Evolutionary conservation across 2,797 vertebrate species (phyloP).

Genomic region (Megalops cyprinoides): DNA sequence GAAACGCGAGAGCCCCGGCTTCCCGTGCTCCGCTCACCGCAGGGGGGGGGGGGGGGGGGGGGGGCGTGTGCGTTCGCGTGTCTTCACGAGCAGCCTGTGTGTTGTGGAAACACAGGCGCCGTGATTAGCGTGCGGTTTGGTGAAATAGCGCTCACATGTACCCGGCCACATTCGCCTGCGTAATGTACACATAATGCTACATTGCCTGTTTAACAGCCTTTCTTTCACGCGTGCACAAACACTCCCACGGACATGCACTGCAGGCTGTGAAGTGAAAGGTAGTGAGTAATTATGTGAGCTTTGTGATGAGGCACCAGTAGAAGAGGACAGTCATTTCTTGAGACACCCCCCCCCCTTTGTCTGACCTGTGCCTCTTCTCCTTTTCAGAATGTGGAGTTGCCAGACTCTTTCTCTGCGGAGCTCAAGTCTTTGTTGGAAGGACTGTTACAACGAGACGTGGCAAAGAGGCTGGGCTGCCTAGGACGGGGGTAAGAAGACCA

Average conservation of each 20-base stretch:
- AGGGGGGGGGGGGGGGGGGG: no score
- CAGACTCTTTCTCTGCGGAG: constrained; percentile 89
- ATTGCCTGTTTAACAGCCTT: no score
- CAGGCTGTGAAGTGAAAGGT: neutral
- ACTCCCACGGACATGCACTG: neutral
- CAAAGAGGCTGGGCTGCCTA: constrained; percentile 89
- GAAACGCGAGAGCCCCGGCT: no score
- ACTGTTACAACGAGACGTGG: constrained; percentile 88
- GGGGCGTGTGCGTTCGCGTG: no score
- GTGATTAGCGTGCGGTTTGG: no score
- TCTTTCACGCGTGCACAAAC: neutral
- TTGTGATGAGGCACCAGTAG: neutral
- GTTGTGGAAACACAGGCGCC: no score
- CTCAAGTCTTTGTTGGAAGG: constrained; percentile 91
- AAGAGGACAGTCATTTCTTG: neutral
- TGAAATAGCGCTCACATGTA: no score
- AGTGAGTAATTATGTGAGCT: neutral
- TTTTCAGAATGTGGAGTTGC: constrained; percentile 90
- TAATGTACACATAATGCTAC: neutral
- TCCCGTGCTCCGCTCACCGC: no score
- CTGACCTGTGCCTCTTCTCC: no score
- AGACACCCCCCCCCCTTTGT: no score
- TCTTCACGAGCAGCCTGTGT: no score
- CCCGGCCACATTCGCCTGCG: no score
- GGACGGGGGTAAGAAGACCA: constrained; percentile 79